Evolutionary conservation across 1,140 invertebrate species (phyloP).

Genomic region (Drosophila bifasciata): DNA sequence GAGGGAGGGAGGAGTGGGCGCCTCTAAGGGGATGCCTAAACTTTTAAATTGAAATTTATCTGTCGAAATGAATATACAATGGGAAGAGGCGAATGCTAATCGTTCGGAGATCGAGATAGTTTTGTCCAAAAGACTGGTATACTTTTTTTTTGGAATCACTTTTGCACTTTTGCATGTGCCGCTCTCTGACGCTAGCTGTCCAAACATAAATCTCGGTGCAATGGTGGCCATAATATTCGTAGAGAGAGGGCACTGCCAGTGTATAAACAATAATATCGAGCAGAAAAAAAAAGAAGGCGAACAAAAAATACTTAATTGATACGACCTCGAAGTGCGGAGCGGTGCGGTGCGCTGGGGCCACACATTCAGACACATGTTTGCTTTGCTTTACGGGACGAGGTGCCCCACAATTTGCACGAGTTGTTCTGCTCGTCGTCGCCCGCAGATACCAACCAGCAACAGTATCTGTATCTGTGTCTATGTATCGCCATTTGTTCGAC

Average conservation of each 20-base stretch:
- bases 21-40: too few species aligned
- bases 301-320: constrained; percentile 53
- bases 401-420: too few species aligned
- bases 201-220: constrained; percentile 17
- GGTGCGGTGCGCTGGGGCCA: too few species aligned
- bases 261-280: constrained; percentile 5
- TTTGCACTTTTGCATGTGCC: too few species aligned
- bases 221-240: background rate
- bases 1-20: too few species aligned
- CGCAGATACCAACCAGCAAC: constrained; percentile 15
- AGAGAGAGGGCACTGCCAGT: background rate
- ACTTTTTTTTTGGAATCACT: too few species aligned
- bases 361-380: constrained; percentile 28
- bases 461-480: constrained; percentile 16
- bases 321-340: constrained; percentile 47
- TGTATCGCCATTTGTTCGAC: constrained; percentile 23
- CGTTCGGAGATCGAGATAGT: too few species aligned
- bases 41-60: constrained; percentile 38
- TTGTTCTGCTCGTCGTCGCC: constrained; percentile 6
- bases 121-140: too few species aligned
- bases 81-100: too few species aligned
- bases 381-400: constrained; percentile 12
- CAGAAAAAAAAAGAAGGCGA: constrained; percentile 20
- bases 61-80: constrained; percentile 8
- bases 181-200: background rate